These are phyloP conservation scores for Pachyrhynchus sulphureomaculatus DNA, from an alignment of 1,140 invertebrate genomes.

Conservation along the genomic window DNA sequence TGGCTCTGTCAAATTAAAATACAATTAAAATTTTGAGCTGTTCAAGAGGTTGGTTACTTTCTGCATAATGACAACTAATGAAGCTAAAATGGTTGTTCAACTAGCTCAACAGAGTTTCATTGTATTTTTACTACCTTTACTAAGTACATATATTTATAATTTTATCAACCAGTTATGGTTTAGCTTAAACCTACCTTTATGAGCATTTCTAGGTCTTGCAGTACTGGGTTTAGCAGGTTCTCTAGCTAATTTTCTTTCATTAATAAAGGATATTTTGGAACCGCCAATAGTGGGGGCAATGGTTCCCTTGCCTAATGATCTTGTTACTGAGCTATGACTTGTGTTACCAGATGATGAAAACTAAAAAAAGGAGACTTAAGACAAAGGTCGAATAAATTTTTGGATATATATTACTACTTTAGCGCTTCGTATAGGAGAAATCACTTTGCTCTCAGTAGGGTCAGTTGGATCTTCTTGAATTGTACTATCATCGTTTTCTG, in stretches of 20 bases:
- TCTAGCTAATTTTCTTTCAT: constrained; percentile 58
- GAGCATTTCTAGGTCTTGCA: constrained; percentile 53
- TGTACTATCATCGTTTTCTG: constrained; percentile 50
- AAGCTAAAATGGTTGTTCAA: too few species aligned
- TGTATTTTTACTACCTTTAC: too few species aligned
- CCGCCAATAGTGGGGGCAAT: constrained; percentile 31
- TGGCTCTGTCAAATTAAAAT: too few species aligned
- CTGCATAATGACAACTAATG: too few species aligned
- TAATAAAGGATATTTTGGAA: constrained; percentile 55
- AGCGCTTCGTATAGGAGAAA: constrained; percentile 47
- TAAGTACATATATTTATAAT: too few species aligned
- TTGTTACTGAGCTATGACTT: constrained; percentile 47
- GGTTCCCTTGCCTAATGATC: constrained; percentile 33
- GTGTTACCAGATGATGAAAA: constrained; percentile 50
- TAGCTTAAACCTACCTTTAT: constrained; percentile 53
- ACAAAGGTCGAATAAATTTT: constrained; percentile 2
- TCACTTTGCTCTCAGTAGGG: constrained; percentile 47
- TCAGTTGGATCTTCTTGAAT: constrained; percentile 48
- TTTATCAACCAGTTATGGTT: too few species aligned
- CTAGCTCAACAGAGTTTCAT: too few species aligned
- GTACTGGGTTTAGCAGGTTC: constrained; percentile 49
- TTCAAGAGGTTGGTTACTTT: too few species aligned
- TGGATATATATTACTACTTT: constrained; percentile 40
- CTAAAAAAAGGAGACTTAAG: constrained; percentile 28
- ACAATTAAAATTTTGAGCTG: too few species aligned